Base-by-base conservation (phyloP, 2,797 vertebrate genomes). In the Yasuhikotakia modesta region DNA sequence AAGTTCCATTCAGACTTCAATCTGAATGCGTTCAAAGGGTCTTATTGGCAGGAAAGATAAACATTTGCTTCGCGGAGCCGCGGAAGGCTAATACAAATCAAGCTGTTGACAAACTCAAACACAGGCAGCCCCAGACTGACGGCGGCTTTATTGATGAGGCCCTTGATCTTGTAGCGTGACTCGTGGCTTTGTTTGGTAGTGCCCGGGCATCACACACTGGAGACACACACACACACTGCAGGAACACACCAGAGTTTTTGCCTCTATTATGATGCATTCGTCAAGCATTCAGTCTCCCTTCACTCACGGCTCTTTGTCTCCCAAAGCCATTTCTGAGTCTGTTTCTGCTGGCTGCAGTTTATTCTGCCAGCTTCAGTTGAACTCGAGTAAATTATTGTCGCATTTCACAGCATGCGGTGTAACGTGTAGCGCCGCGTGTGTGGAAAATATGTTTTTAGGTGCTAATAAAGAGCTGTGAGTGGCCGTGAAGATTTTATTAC, bases 21-120 rank as follows among this genome's bases (percentile, higher is more conserved):
- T 80, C 45, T 80, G 50, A 73, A 77, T 80, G 57, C 55, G 67
- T 61, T 73, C 60, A 52, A 72, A 77, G 58, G 46, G 63, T 35
- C 52, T 79, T 72, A 61, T 82, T 76, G 72, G 67, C 67, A 63
- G 58, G 58, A 65, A 63, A 76, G 79, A 80, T 70, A 80, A 80
- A 74, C 65, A 80, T 80, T 80, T 80, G 55, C 69, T 66, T 77
- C 21, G 12, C 27, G 27, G 63, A n/a, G n/a, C n/a, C n/a, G n/a
- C n/a, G n/a, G n/a, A n/a, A 72, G 61, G 48, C 74, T 61, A 76
- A 73, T 53, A 65, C 66, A 80, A 80, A 76, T 69, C 75, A 69
- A 61, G 69, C 69, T 71, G 67, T 73, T 71, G 67, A 67, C 77
- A 46, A 65, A 73, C 48, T 65, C 61, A 35, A 71, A 72, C 77